Evolutionary conservation across 2,113 vertebrate genomes (phyloP), one percentile per base, ranked within the genome.

Genomic region (Physeter macrocephalus): DNA sequence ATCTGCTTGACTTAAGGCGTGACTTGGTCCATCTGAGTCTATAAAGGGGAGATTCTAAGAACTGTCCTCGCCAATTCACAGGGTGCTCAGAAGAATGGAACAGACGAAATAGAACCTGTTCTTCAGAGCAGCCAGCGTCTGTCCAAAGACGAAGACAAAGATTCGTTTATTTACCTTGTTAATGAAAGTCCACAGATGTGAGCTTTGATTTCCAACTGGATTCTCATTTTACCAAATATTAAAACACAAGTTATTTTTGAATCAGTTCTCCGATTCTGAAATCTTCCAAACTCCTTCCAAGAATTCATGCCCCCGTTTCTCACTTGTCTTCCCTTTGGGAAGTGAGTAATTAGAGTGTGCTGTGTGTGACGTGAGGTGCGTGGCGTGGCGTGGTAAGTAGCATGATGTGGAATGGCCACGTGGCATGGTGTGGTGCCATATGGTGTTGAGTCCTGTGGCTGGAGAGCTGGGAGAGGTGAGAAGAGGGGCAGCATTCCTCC

Each of bases 41-140:
- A 1, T 64, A 3, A 31, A 20, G 2, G 36, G 23, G 9, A 25
- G 1, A 59, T 6, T 7, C 54, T 61, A 21, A 39, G 21, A 46
- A 12, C 14, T 17, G 9, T 9, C 69, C 36, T 29, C 10, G 4
- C 27, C 67, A 61, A 15, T 7, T 36, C 31, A 8, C 31, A 14
- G 23, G 46, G 6, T 6, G 29, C 14, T 27, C 10, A 27, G 54
- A 59, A 25, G 36, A 43, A 20, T 0, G 2, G 10, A 36, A 25
- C 9, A 20, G 29, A 31, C 39, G 20, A 17, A 18, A 3, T 25
- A 11, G 17, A n/a, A 8, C 13, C 0, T 15, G 49, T 1, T 59
- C 6, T 29, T 9, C 6, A 39, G 15, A 49, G 17, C 4, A 46
- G 4, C 25, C n/a, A 12, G 21, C 0, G 0, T 4, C 14, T 17